phyloP scores from a whole-genome alignment of 2,888 invertebrate species.

The Uropetala carovei region DNA sequence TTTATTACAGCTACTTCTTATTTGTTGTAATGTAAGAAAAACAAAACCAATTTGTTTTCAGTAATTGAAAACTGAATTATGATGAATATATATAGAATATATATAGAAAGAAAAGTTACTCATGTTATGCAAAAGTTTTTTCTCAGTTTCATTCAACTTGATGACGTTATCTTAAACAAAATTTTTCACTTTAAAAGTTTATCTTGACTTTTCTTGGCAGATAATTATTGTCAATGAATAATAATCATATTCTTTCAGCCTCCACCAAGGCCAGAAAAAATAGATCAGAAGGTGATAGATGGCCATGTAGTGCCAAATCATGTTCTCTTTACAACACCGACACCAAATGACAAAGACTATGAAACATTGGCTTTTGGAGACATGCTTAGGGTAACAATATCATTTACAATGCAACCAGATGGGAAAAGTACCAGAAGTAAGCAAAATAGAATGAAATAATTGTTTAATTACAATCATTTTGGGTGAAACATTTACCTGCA shows the following conservation, averaged over 20 bases:
- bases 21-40: no score
- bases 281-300: constrained; percentile 91
- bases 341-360: constrained; percentile 84
- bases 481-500: neutral
- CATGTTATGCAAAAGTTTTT: neutral
- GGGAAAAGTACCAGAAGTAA: constrained; percentile 81
- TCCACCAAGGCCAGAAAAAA: constrained; percentile 83
- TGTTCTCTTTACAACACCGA: constrained; percentile 91
- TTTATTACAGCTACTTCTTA: no score
- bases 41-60: no score
- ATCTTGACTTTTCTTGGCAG: neutral
- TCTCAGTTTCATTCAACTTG: neutral
- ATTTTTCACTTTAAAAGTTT: constrained; percentile 16
- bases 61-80: no score
- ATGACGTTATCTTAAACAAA: neutral
- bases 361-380: constrained; percentile 90
- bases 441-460: constrained; percentile 65
- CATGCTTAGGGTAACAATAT: constrained; percentile 89
- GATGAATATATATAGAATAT: no score
- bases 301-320: constrained; percentile 93
- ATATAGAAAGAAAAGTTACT: no score
- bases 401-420: constrained; percentile 85
- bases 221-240: constrained; percentile 65
- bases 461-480: no score
- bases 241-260: constrained; percentile 76